Evolutionary conservation across 1,140 invertebrate genomes (phyloP).

Genomic region (Archivesica marissinica): DNA sequence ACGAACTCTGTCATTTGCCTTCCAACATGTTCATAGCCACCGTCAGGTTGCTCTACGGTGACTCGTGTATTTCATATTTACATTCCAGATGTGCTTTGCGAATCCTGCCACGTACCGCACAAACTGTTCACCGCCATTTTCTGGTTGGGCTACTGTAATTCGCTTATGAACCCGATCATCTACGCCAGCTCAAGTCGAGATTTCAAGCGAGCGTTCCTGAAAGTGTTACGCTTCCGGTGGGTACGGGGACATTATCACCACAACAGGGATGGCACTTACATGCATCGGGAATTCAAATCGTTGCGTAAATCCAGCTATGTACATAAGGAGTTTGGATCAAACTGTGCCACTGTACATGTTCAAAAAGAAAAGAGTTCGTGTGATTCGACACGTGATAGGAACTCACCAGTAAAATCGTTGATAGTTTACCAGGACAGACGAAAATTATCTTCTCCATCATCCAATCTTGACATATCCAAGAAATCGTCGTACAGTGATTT

Average conservation of each 20-base stretch:
- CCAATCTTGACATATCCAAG: not conserved
- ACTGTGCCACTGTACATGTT: not conserved
- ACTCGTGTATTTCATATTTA: not conserved
- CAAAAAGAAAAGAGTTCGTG: not conserved
- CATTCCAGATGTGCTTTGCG: constrained; percentile 83
- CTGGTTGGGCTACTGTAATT: constrained; percentile 90
- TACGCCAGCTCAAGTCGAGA: constrained; percentile 98
- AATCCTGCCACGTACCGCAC: constrained; percentile 74
- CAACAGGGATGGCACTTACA: constrained; percentile 37
- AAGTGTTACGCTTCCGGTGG: constrained; percentile 66
- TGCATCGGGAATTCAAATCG: not conserved
- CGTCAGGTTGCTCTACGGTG: too few species aligned
- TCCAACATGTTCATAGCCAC: too few species aligned
- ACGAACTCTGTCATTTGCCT: too few species aligned
- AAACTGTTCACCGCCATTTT: constrained; percentile 79
- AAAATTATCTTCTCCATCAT: not conserved
- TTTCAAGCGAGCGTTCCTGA: constrained; percentile 90
- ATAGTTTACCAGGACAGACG: constrained; percentile 24
- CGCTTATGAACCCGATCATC: constrained; percentile 97
- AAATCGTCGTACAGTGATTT: constrained; percentile 25
- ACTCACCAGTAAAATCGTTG: constrained; percentile 33
- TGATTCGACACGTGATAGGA: not conserved
- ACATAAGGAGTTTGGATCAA: not conserved
- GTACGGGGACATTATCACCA: constrained; percentile 58
- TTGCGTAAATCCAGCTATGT: not conserved